These are phyloP conservation scores for Acinonyx jubatus DNA, from an alignment of 2,113 vertebrate genomes.

Conservation along the genomic window DNA sequence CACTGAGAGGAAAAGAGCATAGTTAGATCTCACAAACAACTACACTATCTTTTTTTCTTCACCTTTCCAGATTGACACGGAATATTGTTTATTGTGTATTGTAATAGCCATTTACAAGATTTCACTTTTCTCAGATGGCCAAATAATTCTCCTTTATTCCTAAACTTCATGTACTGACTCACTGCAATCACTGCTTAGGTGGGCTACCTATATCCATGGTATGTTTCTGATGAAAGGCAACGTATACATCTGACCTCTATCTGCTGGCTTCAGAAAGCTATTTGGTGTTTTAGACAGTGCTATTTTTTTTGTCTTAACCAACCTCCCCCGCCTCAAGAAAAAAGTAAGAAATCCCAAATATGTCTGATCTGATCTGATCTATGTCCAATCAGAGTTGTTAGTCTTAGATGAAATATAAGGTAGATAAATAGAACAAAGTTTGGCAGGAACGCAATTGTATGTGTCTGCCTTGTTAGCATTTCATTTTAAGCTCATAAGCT, in stretches of 20 bases:
- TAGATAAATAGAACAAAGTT: background rate
- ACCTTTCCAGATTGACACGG: background rate
- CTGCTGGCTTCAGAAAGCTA: background rate
- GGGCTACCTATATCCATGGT: background rate
- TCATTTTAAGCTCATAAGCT: background rate
- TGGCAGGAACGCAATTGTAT: background rate
- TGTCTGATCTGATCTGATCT: background rate
- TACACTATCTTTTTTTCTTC: background rate
- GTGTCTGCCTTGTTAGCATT: background rate
- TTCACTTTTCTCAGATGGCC: background rate
- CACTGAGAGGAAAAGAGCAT: background rate
- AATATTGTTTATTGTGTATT: background rate
- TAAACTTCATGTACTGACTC: background rate
- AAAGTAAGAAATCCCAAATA: background rate
- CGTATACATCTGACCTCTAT: background rate
- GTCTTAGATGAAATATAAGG: background rate
- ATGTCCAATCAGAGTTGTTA: background rate
- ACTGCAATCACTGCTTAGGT: background rate
- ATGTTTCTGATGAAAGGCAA: background rate
- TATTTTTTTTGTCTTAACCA: background rate
- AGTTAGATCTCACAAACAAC: background rate
- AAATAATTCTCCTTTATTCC: conserved; percentile 23
- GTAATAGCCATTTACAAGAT: background rate
- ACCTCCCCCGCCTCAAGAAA: background rate
- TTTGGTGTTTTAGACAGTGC: background rate